Evolutionary conservation across 2,797 vertebrate genomes (phyloP).

Genomic region (Gadopsis marmoratus): DNA sequence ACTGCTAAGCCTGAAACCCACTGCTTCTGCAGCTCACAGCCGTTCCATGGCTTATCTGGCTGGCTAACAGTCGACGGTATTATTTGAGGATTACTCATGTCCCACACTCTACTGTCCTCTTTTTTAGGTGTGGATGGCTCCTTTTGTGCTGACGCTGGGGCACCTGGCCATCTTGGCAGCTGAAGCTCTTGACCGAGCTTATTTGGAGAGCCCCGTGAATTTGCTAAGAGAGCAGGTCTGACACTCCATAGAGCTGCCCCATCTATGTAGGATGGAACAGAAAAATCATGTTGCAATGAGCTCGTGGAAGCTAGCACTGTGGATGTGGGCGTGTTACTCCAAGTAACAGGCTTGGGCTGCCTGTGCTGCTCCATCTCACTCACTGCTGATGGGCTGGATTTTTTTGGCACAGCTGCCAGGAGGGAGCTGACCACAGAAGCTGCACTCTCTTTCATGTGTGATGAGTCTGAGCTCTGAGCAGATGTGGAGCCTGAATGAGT

Average conservation of each 20-base stretch:
- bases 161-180: slow-evolving; percentile 64
- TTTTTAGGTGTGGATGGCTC: slow-evolving; percentile 66
- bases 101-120: slow-evolving; percentile 68
- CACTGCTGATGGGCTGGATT: slow-evolving; percentile 55
- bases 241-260: slow-evolving; percentile 79
- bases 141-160: slow-evolving; percentile 59
- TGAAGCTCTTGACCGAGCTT: slow-evolving; percentile 72
- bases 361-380: slow-evolving; percentile 70
- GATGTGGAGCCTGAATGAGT: slow-evolving; percentile 55
- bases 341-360: slow-evolving; percentile 57
- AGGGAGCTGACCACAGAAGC: slow-evolving; percentile 51
- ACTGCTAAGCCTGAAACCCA: slow-evolving; percentile 68
- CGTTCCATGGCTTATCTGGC: slow-evolving; percentile 73
- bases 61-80: slow-evolving; percentile 69
- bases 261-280: slow-evolving; percentile 62
- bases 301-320: slow-evolving; percentile 58
- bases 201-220: slow-evolving; percentile 66
- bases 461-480: slow-evolving; percentile 62
- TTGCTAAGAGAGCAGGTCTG: slow-evolving; percentile 58
- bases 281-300: slow-evolving; percentile 64
- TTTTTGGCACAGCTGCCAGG: slow-evolving; percentile 52
- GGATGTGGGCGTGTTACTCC: slow-evolving; percentile 66
- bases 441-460: slow-evolving; percentile 57
- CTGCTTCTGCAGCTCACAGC: slow-evolving; percentile 73
- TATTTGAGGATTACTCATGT: slow-evolving; percentile 65